Base-by-base conservation (phyloP, 2,797 vertebrate species). In the Macropodus opercularis region DNA sequence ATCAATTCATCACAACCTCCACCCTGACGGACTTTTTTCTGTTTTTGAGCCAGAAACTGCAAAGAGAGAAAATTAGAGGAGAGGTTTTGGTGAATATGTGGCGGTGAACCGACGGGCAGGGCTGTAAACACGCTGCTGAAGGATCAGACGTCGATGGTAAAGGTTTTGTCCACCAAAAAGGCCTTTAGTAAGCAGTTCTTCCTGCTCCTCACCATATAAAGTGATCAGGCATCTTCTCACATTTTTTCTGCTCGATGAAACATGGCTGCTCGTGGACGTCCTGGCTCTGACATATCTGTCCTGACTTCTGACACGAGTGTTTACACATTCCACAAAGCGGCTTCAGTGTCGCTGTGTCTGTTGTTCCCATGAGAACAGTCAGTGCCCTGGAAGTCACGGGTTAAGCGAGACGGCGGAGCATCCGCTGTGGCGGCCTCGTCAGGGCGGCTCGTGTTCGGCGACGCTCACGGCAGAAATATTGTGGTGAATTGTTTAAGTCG, bases 1-100 rank as follows among this genome's bases (percentile, higher is more conserved):
- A 88, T 86, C 88, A 87, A 60, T 82, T 80, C 77, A 79, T 85
- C 79, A 70, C 69, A 26, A 62, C 15, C 62, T 3, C 29, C 31
- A 18, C 63, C 50, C 55, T 51, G 51, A 61, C 40, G 4, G 48
- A 35, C 27, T 2, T 31, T 19, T 14, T 27, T 49, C 50, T 41
- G 55, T 18, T 22, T 49, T 26, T 18, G 18, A 26, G 23, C 19
- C 32, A 49, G 14, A 57, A 58, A 31, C 35, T 55, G 59, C 54
- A 60, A 21, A 44, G 39, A 34, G 35, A 24, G 51, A 35, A 70
- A 70, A 64, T 63, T 40, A 62, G 47, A 77, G 74, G 53, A 36
- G 47, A 63, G 56, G 50, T 69, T 70, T 57, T 69, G 27, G 53
- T 27, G 62, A 52, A 71, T n/a, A 26, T 51, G 62, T 13, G 2